A percentile compares a stretch with the other conserved stretches of the same genome.
Conservation (phyloP, 1,140 invertebrate species). For the Babylonia areolata region DNA sequence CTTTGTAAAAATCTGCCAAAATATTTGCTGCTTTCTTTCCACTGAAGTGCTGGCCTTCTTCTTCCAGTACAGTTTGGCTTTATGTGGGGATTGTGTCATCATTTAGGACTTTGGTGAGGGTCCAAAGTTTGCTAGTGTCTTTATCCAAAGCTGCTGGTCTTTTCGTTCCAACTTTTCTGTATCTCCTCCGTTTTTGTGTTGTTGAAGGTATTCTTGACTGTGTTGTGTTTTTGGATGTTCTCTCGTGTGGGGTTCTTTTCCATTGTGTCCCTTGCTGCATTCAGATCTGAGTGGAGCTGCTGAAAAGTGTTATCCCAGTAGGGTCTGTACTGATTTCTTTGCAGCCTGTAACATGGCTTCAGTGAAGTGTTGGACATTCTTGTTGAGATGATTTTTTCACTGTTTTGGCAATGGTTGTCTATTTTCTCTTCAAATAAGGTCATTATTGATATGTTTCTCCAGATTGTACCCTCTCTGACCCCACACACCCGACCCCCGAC, state of each 20-base stretch:
- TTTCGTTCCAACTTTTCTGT: not conserved
- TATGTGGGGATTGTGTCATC: not conserved
- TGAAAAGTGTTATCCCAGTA: not conserved
- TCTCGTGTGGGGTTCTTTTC: not conserved
- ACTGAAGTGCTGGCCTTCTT: not conserved
- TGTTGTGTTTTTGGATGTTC: not conserved
- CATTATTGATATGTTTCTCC: not conserved
- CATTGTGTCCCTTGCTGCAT: not conserved
- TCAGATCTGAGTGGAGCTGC: not conserved
- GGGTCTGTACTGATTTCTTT: not conserved
- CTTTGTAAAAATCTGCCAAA: not conserved
- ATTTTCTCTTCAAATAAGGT: not conserved
- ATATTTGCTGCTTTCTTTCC: not conserved
- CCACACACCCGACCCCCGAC: no score
- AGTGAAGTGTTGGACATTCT: not conserved
- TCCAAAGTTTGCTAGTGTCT: slow-evolving; percentile 29
- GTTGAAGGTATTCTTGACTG: not conserved
- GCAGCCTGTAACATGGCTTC: not conserved
- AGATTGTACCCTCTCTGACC: not conserved
- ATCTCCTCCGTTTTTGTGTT: not conserved
- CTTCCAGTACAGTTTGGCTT: not conserved
- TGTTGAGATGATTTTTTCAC: not conserved
- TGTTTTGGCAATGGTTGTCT: not conserved
- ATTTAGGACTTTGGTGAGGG: not conserved
- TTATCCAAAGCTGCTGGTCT: slow-evolving; percentile 3